These are phyloP conservation scores for Morbakka virulenta DNA, from an alignment of 30 jellyfish, hydroid and myxozoan species.

Conservation along the genomic window DNA sequence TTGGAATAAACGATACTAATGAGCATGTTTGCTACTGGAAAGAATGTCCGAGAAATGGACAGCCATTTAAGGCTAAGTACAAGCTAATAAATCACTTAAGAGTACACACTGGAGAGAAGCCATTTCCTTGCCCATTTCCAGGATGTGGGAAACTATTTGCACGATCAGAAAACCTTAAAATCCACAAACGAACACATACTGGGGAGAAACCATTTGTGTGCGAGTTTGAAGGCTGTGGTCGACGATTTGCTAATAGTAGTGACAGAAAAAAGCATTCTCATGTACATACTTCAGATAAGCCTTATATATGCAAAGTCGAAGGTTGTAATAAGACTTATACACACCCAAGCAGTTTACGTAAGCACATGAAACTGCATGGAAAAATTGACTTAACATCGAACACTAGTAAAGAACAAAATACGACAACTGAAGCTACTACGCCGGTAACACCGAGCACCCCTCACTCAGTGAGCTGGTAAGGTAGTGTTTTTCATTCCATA, in stretches of 20 bases:
- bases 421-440: slow-evolving; percentile 1
- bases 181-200: slow-evolving; percentile 97
- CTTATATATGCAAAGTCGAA: slow-evolving; percentile 77
- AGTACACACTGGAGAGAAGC: slow-evolving; percentile 98
- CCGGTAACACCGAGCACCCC: slow-evolving; percentile 68
- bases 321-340: slow-evolving; percentile 86
- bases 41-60: slow-evolving; percentile 96
- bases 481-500: background rate
- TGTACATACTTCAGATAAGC: slow-evolving; percentile 83
- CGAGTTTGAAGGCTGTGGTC: slow-evolving; percentile 83
- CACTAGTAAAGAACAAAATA: slow-evolving; percentile 16
- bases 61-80: slow-evolving; percentile 96
- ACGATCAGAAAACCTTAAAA: slow-evolving; percentile 93
- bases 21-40: slow-evolving; percentile 98
- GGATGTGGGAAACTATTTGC: slow-evolving; percentile 99
- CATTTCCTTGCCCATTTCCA: slow-evolving; percentile 99
- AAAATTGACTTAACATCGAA: slow-evolving; percentile 34
- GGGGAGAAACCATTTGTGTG: slow-evolving; percentile 88
- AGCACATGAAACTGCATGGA: slow-evolving; percentile 82
- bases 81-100: slow-evolving; percentile 88
- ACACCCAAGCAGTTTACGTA: slow-evolving; percentile 75
- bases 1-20: slow-evolving; percentile 91
- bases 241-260: slow-evolving; percentile 80
- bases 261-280: slow-evolving; percentile 82
- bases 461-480: slow-evolving; percentile 67